Base-by-base conservation (phyloP, 92 coral and sea anemone genomes). In the Diadumene lineata region DNA sequence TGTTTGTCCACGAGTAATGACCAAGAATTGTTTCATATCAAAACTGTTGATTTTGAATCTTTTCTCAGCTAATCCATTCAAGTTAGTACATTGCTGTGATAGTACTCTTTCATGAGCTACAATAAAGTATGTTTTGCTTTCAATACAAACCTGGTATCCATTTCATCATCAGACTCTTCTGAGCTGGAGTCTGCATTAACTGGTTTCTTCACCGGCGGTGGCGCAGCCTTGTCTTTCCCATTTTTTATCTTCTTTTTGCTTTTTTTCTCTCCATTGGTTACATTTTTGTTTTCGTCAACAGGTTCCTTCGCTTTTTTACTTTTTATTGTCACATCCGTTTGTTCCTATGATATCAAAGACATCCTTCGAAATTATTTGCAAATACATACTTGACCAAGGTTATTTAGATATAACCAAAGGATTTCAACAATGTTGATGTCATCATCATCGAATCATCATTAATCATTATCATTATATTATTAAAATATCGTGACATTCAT, bases 121-220 rank as follows among this genome's bases (percentile, higher is more conserved):
- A n/a, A n/a, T n/a, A n/a, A n/a, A n/a, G n/a, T n/a, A n/a, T n/a
- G n/a, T n/a, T n/a, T n/a, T n/a, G n/a, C n/a, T n/a, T n/a, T n/a
- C n/a, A 29, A 18, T 44, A 64, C 77, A 8, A 46, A 85, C 89
- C 89, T 85, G 32, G 82, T 68, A n/a, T 50, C 72, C 64, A 50
- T 51, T 25, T 86, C 72, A 70, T 57, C 34, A 22, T 70, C 75
- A 1, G 75, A 70, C 9, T 70, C 65, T 29, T 86, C 87, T 58
- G 92, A 87, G 34, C 88, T 82, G 25, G 92, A 87, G 60, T 82
- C 92, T n/a, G 77, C 56, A 19, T 43, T 31, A 1, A 62, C 77
- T 28, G 77, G 67, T 31, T 72, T 72, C 66, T 72, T 72, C 32
- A 28, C 77, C 10, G 77, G 77, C 13, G 79, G 79, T 0, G 44